phyloP scores from a whole-genome alignment of 1,140 invertebrate species.

The Heliconius eleuchia region DNA sequence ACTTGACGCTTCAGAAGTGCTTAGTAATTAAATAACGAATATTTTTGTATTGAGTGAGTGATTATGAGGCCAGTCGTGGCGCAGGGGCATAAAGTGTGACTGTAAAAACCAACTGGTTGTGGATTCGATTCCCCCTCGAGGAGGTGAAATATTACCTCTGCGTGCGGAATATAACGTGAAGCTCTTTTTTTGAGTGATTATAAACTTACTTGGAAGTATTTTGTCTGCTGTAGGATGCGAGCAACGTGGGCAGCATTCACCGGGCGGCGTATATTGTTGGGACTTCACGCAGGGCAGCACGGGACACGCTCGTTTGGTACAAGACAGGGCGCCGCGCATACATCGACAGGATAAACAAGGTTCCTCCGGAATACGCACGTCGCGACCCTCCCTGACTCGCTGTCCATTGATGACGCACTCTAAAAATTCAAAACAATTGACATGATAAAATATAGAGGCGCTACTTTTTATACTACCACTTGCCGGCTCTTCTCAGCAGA shows the following conservation, averaged over 20 bases:
- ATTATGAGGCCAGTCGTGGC: no score
- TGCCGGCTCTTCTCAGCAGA: no score
- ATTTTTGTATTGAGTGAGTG: no score
- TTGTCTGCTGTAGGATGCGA: constrained; percentile 83
- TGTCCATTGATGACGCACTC: constrained; percentile 90
- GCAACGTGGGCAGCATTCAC: constrained; percentile 93
- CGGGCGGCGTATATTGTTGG: constrained; percentile 84
- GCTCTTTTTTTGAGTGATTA: no score
- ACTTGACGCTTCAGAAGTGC: no score
- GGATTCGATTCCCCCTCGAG: no score
- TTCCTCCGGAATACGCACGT: constrained; percentile 89
- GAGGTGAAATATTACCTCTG: no score
- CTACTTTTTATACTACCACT: no score
- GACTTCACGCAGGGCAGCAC: constrained; percentile 88
- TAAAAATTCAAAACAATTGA: constrained; percentile 56
- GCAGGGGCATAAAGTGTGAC: no score
- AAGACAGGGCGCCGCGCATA: constrained; percentile 87
- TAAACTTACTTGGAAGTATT: constrained; percentile 77
- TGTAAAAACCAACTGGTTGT: no score
- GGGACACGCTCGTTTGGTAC: constrained; percentile 91
- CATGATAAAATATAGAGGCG: not conserved
- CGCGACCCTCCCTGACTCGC: constrained; percentile 86
- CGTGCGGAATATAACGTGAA: no score
- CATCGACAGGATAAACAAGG: constrained; percentile 94
- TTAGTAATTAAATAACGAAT: no score